Conservation (phyloP, 2,113 vertebrate genomes). For the Corythornis cristatus region DNA sequence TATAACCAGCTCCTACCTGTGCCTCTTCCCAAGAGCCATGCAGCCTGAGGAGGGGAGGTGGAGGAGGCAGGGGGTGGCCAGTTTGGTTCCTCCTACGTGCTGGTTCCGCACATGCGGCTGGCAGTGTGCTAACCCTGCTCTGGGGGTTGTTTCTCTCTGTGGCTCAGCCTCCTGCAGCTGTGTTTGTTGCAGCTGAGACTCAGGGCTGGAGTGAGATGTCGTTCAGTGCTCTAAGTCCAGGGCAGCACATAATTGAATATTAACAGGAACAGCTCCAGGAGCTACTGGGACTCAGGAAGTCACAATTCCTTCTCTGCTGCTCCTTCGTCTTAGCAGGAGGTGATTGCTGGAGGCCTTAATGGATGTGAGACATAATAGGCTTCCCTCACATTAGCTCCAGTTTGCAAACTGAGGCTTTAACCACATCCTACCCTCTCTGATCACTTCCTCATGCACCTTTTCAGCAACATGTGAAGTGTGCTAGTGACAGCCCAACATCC, state of each 20-base stretch:
- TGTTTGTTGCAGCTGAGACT: conserved; percentile 43
- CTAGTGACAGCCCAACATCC: neutral
- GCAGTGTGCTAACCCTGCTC: neutral
- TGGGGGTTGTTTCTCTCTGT: conserved; percentile 10
- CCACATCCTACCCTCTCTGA: conserved; percentile 60
- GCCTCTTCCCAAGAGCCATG: neutral
- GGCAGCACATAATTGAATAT: conserved; percentile 37
- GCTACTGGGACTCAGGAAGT: conserved; percentile 24
- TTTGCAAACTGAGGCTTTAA: conserved; percentile 53
- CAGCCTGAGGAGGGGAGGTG: neutral
- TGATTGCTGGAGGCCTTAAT: conserved; percentile 47
- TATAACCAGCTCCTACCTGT: neutral
- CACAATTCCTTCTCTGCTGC: conserved; percentile 20
- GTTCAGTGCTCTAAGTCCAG: neutral
- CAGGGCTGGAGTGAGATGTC: neutral
- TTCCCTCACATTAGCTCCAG: conserved; percentile 47
- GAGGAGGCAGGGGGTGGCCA: neutral
- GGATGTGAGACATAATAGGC: neutral
- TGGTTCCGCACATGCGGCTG: neutral
- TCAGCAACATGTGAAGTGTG: neutral
- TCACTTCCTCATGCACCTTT: conserved; percentile 51
- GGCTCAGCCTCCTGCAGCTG: conserved; percentile 48
- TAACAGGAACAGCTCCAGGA: conserved; percentile 46
- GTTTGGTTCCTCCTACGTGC: neutral
- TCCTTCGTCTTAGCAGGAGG: conserved; percentile 18